Conservation (phyloP, 2,113 vertebrate genomes). For the Catharus minimus region DNA sequence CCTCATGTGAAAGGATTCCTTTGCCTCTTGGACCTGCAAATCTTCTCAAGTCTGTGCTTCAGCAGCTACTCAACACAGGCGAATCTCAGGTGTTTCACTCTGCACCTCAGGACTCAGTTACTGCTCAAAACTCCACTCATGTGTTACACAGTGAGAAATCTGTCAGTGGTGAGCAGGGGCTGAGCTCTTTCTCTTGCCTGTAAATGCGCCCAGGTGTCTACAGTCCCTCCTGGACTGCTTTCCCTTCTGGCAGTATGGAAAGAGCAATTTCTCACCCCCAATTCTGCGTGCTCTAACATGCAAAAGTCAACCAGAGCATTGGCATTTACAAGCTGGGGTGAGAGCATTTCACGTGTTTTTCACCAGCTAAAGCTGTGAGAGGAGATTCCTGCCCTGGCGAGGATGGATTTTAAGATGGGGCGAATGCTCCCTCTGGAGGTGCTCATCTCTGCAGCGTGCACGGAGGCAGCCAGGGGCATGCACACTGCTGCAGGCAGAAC, state of each 20-base stretch:
- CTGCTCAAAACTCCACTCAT: background rate
- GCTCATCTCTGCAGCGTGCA: background rate
- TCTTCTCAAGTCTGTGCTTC: background rate
- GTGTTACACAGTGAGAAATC: background rate
- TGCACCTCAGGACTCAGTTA: background rate
- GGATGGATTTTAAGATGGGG: background rate
- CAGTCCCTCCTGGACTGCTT: background rate
- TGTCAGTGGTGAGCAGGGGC: background rate
- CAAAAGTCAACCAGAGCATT: background rate
- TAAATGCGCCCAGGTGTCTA: background rate
- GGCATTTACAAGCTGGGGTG: background rate
- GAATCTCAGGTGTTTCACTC: background rate
- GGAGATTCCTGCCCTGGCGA: background rate
- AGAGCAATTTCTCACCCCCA: background rate
- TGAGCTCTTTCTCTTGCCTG: rapidly evolving
- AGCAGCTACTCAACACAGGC: background rate
- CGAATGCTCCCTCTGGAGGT: slow-evolving; percentile 63
- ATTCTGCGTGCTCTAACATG: rapidly evolving
- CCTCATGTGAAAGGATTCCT: background rate
- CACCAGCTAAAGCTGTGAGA: background rate
- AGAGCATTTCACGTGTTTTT: background rate
- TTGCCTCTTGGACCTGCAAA: background rate
- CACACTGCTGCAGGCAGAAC: background rate
- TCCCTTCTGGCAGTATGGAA: background rate
- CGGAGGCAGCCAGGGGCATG: rapidly evolving